Evolutionary conservation across 2,113 vertebrate species (phyloP).

Genomic region (Lethenteron reissneri): DNA sequence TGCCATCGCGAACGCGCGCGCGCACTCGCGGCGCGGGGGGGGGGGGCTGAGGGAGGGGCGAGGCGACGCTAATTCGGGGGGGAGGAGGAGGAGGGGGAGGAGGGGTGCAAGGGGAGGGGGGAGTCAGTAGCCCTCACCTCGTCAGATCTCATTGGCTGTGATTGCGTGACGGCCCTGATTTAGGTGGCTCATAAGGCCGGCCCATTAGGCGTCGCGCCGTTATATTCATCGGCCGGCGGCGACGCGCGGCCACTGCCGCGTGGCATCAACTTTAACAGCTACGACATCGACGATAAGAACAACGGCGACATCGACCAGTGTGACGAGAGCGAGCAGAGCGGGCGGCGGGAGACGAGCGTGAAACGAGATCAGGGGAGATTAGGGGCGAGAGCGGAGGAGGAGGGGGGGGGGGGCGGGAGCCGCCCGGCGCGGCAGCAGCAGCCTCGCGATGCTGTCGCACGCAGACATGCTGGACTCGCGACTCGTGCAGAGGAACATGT

Average conservation of each 20-base stretch:
- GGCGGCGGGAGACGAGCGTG: no score
- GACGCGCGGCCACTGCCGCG: neutral
- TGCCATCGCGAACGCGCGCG: no score
- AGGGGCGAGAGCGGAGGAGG: neutral
- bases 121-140: neutral
- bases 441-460: constrained; percentile 86
- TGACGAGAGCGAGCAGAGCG: no score
- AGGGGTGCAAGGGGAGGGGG: no score
- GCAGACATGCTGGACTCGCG: constrained; percentile 98
- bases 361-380: neutral
- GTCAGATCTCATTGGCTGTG: constrained; percentile 7
- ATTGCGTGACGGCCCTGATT: constrained; percentile 5
- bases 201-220: constrained; percentile 2
- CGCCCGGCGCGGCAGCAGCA: constrained; percentile 4
- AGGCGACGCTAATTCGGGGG: no score
- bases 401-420: neutral
- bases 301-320: no score
- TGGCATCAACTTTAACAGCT: no score
- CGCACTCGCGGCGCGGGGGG: no score
- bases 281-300: no score
- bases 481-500: constrained; percentile 24
- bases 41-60: no score
- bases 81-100: no score
- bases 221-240: constrained; percentile 4
- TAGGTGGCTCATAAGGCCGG: constrained; percentile 4